Evolutionary conservation across 2,888 invertebrate species (phyloP), one percentile per base, ranked within the genome.

Genomic region (Galerucella calmariensis): DNA sequence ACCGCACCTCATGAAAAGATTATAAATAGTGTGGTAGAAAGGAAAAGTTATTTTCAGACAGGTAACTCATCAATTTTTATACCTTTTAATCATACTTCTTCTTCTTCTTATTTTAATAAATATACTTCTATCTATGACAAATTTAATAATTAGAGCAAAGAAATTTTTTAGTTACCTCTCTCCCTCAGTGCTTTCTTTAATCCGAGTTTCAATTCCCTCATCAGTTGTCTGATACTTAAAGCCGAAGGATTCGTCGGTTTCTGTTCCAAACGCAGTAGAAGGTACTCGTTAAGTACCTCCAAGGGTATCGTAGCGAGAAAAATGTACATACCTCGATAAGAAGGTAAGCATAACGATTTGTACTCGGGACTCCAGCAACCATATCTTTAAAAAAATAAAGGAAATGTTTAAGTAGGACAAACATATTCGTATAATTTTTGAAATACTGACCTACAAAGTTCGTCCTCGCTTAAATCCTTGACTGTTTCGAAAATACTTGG

Each of bases 231-330:
- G 63, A 97, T 92, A 80, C 96, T 96, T 63, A 97, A 90, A 9
- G 94, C 93, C 67, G 96, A 96, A 0, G 97, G 97, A 67, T 94
- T 92, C 27, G 91, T 91, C 0, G 95, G 95, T 74, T 94, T 92
- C 76, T 94, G 93, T 84, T 97, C 96, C 56, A 97, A 89, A 61
- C 97, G 89, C 90, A 97, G 92, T 75, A 92, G 89, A 61, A 98
- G 89, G 88, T 97, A 97, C 87, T 98, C 97, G 84, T 97, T 95
- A 77, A 97, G 93, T n/a, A 97, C 93, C 87, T 97, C 96, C 83
- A 98, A 88, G 35, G 96, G 95, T 69, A 97, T 92, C 68, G 94
- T 92, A 75, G 95, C 92, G 16, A 98, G 90, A 86, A 97, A 95
- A 69, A 97, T 90, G 88, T 96, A 98, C 76, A 94, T 92, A 51